A percentile compares a stretch with the other conserved stretches of the same genome.
phyloP scores from a whole-genome alignment of 2,797 vertebrate species.

The Pogoniulus pusillus region DNA sequence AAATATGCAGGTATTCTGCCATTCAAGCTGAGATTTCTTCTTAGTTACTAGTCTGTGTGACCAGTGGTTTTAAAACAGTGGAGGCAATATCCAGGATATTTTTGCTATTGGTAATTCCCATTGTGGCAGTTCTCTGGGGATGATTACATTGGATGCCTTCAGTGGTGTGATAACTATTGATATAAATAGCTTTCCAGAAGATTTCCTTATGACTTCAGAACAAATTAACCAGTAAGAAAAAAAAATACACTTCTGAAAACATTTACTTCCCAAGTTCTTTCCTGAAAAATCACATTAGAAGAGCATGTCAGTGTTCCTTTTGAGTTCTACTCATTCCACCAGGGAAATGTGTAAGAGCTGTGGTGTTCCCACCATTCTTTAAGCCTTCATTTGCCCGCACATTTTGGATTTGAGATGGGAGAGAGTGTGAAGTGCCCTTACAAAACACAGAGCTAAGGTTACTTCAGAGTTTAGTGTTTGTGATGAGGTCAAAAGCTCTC shows the following conservation, averaged over 20 bases:
- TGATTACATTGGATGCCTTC: background rate
- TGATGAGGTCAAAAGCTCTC: background rate
- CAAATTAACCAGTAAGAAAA: background rate
- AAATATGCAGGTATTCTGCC: background rate
- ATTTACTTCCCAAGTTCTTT: background rate
- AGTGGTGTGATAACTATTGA: slow-evolving; percentile 37
- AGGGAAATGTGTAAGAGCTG: background rate
- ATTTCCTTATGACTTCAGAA: slow-evolving; percentile 35
- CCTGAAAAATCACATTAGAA: background rate
- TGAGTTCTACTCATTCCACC: background rate
- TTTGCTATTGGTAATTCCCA: slow-evolving; percentile 58
- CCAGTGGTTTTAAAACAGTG: slow-evolving; percentile 30
- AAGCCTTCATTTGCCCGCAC: background rate
- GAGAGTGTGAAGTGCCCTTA: background rate
- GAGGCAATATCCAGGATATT: slow-evolving; percentile 39
- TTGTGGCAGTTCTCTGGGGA: slow-evolving; percentile 35
- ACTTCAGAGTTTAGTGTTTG: background rate
- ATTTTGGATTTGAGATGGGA: background rate
- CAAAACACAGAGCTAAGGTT: background rate
- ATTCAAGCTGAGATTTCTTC: background rate
- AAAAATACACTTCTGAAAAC: background rate
- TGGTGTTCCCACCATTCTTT: background rate
- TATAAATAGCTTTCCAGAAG: slow-evolving; percentile 52
- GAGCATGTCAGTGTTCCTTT: background rate
- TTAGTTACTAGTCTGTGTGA: background rate